Evolutionary conservation across 2,113 vertebrate genomes (phyloP).

Genomic region (Oplegnathus fasciatus): DNA sequence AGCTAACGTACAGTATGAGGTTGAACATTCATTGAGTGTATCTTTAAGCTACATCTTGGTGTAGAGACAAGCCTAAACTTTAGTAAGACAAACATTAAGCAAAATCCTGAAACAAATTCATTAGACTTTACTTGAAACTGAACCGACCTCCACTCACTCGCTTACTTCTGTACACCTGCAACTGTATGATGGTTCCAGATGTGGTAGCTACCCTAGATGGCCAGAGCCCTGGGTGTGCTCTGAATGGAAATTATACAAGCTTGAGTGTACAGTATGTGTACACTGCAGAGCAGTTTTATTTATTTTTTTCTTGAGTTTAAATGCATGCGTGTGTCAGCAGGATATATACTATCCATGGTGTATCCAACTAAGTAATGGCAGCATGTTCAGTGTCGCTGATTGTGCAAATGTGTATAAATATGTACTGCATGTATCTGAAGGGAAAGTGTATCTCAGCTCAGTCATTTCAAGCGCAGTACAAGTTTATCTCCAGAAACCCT

Average conservation of each 20-base stretch:
- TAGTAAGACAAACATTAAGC: neutral
- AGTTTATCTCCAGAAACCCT: slow-evolving; percentile 31
- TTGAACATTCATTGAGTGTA: neutral
- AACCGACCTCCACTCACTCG: neutral
- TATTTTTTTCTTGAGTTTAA: neutral
- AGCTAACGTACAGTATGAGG: neutral
- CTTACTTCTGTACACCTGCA: neutral
- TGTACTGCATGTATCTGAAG: slow-evolving; percentile 13
- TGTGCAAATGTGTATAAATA: slow-evolving; percentile 62
- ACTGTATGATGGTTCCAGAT: neutral
- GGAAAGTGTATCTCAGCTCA: slow-evolving; percentile 21
- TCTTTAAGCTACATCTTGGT: slow-evolving; percentile 8
- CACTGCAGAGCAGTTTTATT: neutral
- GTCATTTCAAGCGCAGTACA: slow-evolving; percentile 43
- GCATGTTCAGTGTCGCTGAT: slow-evolving; percentile 28
- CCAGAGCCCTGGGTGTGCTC: slow-evolving; percentile 4
- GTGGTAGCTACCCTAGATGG: slow-evolving; percentile 25
- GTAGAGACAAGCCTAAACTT: neutral
- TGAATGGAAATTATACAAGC: neutral
- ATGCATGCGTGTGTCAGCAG: slow-evolving; percentile 2
- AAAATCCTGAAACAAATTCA: neutral
- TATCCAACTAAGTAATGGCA: slow-evolving; percentile 19
- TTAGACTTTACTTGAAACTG: neutral
- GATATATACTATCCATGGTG: neutral
- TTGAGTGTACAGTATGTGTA: neutral